Base-by-base conservation (phyloP, 2,888 invertebrate genomes). In the Drosophila kanekoi region DNA sequence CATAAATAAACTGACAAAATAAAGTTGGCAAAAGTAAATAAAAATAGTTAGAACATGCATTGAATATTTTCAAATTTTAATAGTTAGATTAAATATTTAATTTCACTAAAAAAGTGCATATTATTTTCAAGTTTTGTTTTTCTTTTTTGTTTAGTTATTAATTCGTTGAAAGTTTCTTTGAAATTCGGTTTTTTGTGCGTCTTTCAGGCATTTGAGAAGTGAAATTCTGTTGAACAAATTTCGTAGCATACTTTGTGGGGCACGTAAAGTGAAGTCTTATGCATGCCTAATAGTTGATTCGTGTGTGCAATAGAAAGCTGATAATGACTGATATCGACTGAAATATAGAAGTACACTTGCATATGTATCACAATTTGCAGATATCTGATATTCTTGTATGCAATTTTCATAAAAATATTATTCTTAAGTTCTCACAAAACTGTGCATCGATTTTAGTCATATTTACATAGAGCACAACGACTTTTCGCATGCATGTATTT, bases 371-470 rank as follows among this genome's bases (percentile, higher is more conserved):
- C 16, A 11, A 11, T 20, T 3, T 37, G 28, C 13, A 2, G 13
- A 38, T 37, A 18, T 33, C 14, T 18, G 18, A 8, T 37, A 32
- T 37, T 35, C 0, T 28, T 28, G 3, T 14, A n/a, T 35, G 16
- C 13, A 4, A 20, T 28, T 44, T 44, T 28, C 16, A 14, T 2
- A 18, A 37, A 38, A 14, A 4, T 49, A 14, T 40, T 16, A 14
- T 35, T 37, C 13, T 37, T 4, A 28, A 28, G n/a, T 33, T 16
- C 16, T 4, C 2, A 13, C 3, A n/a, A 23, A 40, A 14, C 9
- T 47, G 35, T 11, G 51, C 77, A 83, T 88, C 87, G 83, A 88
- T 88, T 83, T 86, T 66, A 58, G 76, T 69, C 41, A 45, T 77
- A 73, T 77, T 80, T 81, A 57, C 60, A 65, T 69, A 68, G 37